Base-by-base conservation (phyloP, 2,113 vertebrate genomes). In the Pongo abelii region DNA sequence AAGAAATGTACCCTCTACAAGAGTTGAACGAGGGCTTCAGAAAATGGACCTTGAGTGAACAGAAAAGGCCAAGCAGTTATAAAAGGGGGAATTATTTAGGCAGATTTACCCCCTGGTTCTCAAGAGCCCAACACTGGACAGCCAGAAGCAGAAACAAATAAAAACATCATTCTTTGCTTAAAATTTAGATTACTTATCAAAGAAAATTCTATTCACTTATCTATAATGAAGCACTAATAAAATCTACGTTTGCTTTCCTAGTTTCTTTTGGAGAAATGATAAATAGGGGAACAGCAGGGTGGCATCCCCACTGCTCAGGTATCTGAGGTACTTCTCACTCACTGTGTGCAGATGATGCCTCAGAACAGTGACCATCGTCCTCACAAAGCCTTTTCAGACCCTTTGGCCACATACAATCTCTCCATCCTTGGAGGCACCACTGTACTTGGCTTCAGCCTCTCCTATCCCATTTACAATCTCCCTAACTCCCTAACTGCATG, bases 191-290 rank as follows among this genome's bases (percentile, higher is more conserved):
- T 74, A 46, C 43, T 89, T 43, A 78, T 75, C 61, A 74, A 27
- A 23, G 69, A 70, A 94, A 90, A 92, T 8, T 2, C 5, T 9
- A 52, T 4, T 59, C 50, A 23, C n/a, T 88, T 25, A 70, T 27
- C 14, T 74, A 85, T 67, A 80, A 48, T 0, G 23, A 87, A 81
- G 43, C 52, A 35, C 52, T 43, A 43, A 14, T 50, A 38, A 30
- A 64, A 64, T 14, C 27, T 64, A 14, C 27, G 13, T 50, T 25
- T 77, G 81, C 79, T 25, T 79, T 40, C n/a, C 52, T 20, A 27
- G 35, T 46, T 70, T 96, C 83, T 70, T 91, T 96, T 86, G 96
- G 84, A 89, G 77, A 96, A 98, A 64, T 1, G 18, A 22, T 2
- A 35, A 93, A 61, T 69, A 70, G 92, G 74, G 35, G 70, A 92